Evolutionary conservation across 1,140 invertebrate genomes (phyloP).

Genomic region (Dendroctonus valens): DNA sequence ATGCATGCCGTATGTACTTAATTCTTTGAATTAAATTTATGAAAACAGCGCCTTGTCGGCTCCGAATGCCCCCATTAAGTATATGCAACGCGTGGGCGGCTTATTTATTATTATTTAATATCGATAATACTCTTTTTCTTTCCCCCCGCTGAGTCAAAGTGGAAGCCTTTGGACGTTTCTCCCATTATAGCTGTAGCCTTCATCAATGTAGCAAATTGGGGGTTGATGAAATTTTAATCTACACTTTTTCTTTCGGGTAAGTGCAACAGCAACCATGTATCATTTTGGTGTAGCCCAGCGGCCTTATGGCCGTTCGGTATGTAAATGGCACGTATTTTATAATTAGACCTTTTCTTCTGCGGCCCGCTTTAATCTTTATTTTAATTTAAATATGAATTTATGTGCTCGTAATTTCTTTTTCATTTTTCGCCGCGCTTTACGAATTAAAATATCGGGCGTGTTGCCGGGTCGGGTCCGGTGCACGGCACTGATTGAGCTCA

Average conservation of each 20-base stretch:
- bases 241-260: too few relatives aligned
- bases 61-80: constrained; percentile 17
- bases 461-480: too few relatives aligned
- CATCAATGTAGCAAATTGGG: too few relatives aligned
- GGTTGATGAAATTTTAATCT: too few relatives aligned
- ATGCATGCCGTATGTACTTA: constrained; percentile 27
- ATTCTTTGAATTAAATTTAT: constrained; percentile 30
- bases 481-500: too few relatives aligned
- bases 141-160: too few relatives aligned
- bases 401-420: constrained; percentile 18
- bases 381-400: constrained; percentile 21
- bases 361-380: constrained; percentile 18
- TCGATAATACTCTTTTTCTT: neutral
- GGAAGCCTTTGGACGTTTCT: too few relatives aligned
- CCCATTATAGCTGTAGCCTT: too few relatives aligned
- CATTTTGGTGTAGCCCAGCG: neutral
- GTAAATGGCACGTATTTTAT: constrained; percentile 24
- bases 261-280: too few relatives aligned
- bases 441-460: too few relatives aligned
- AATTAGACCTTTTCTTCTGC: constrained; percentile 20
- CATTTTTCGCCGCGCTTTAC: neutral
- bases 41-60: constrained; percentile 22
- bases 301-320: constrained; percentile 10
- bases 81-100: constrained; percentile 4
- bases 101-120: constrained; percentile 20